Base-by-base conservation (phyloP, 2,888 invertebrate genomes). In the Apodemia duryi region DNA sequence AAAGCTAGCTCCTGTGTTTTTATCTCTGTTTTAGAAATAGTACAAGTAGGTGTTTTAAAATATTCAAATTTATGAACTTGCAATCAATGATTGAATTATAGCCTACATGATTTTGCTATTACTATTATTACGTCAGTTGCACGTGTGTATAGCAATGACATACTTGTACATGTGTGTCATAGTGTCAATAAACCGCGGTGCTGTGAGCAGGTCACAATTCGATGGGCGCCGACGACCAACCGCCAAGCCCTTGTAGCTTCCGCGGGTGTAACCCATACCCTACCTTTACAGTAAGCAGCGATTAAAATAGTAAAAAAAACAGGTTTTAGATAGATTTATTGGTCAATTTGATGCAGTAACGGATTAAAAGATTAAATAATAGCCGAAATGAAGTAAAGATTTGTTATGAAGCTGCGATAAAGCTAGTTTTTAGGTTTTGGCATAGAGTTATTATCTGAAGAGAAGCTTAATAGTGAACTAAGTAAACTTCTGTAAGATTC, bases 101-200 rank as follows among this genome's bases (percentile, higher is more conserved):
- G 43, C 43, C 43, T 43, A 11, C 43, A 43, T 43, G 41, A 29
- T 35, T 10, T 21, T 6, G 21, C 10, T 49, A 52, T 52, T 52
- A 52, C 41, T 38, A 52, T 63, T 64, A 64, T 64, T 64, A 64
- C 60, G 60, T 64, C 64, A 64, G 64, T 46, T 46, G 49, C 51
- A 57, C 62, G 38, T 87, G 87, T 74, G 81, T 85, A 7, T 88
- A 88, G 88, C 87, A 86, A 72, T 88, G 89, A 65, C 71, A 71
- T 60, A 71, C 66, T 70, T 71, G 64, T 65, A 41, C 57, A 73
- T 71, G 71, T 73, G 65, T 71, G 70, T 72, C 70, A 70, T 68
- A 67, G 64, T 72, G 73, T 71, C 73, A 70, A 71, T 67, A 70
- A 68, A 69, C 76, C 86, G 88, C 64, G 75, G 49, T 49, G 46